These are phyloP conservation scores for Argyresthia goedartella DNA, from an alignment of 2,888 invertebrate genomes.

Conservation along the genomic window DNA sequence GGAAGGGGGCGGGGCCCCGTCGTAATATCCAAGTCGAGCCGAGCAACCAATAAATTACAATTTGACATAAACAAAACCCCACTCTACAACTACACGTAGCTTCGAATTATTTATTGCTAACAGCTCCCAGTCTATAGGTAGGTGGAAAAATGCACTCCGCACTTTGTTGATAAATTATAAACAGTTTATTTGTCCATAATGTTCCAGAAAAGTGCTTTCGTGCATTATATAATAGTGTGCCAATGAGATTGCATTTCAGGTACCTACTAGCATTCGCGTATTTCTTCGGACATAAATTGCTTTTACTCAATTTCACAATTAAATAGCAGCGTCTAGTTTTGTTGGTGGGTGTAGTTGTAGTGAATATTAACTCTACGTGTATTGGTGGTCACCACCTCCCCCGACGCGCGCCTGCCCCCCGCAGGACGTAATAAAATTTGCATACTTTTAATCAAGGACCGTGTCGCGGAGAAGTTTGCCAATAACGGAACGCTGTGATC, in stretches of 20 bases:
- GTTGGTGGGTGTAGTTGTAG: not conserved
- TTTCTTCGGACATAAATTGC: not conserved
- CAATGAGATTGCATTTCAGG: too few species aligned
- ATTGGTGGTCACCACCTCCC: not conserved
- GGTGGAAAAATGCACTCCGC: not conserved
- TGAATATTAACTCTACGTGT: conserved; percentile 17
- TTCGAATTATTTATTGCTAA: conserved; percentile 58
- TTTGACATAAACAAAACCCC: conserved; percentile 66
- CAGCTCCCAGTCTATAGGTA: conserved; percentile 17
- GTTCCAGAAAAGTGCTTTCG: too few species aligned
- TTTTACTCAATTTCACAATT: not conserved
- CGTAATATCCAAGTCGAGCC: conserved; percentile 63
- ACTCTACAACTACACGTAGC: conserved; percentile 40
- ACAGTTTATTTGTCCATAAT: too few species aligned
- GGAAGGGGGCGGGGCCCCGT: conserved; percentile 30
- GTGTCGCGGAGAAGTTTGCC: conserved; percentile 72
- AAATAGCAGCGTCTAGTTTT: not conserved
- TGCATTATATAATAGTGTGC: too few species aligned
- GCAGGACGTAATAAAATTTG: conserved; percentile 70
- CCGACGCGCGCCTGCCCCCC: conserved; percentile 31
- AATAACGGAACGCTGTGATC: conserved; percentile 66
- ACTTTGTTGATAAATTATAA: too few species aligned
- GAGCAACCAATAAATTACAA: conserved; percentile 65
- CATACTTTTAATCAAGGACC: conserved; percentile 73
- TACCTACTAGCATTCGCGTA: not conserved